These are phyloP conservation scores for Oxyura jamaicensis DNA, from an alignment of 2,113 vertebrate genomes.

Conservation along the genomic window DNA sequence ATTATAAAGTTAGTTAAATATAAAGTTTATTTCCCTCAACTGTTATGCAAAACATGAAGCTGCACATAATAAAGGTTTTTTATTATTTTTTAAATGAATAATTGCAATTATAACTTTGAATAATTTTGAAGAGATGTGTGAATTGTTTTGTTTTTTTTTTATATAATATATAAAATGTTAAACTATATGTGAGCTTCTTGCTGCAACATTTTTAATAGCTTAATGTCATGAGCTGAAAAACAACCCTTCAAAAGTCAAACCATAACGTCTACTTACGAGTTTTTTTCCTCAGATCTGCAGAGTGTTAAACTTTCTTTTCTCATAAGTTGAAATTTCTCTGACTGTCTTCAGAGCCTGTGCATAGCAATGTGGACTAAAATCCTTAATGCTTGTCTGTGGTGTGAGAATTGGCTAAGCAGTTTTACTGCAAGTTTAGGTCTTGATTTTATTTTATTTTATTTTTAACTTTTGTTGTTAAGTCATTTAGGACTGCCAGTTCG, in stretches of 20 bases:
- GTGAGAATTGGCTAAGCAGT: neutral
- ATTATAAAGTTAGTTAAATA: neutral
- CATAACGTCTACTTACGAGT: neutral
- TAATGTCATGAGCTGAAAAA: neutral
- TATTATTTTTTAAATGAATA: neutral
- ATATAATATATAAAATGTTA: neutral
- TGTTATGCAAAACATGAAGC: neutral
- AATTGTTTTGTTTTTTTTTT: neutral
- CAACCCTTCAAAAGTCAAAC: neutral
- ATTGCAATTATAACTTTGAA: neutral
- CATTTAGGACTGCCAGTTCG: neutral
- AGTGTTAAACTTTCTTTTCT: neutral
- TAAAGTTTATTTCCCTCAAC: neutral
- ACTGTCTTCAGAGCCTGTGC: neutral
- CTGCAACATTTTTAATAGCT: neutral
- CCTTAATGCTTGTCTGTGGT: neutral
- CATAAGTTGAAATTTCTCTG: neutral
- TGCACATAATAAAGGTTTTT: neutral
- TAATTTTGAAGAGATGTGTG: neutral
- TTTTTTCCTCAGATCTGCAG: neutral
- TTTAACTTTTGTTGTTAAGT: neutral
- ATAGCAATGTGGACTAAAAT: neutral
- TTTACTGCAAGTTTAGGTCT: neutral
- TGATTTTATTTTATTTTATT: too few species aligned
- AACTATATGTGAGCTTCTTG: neutral